Base-by-base conservation (phyloP, 2,888 invertebrate species). In the Nomada ruficornis region DNA sequence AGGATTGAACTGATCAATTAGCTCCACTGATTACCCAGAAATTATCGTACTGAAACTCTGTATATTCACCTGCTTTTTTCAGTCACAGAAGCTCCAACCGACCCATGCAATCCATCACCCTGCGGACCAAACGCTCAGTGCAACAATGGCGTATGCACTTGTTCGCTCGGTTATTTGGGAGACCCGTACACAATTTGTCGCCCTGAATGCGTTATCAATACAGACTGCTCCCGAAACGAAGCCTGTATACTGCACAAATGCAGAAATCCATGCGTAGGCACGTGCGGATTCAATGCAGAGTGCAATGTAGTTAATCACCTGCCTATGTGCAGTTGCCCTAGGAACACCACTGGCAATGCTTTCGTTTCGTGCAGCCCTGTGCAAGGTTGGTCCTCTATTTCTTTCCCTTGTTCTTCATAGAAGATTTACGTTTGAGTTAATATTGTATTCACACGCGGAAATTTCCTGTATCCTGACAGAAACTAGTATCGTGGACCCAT, bases 231-330 rank as follows among this genome's bases (percentile, higher is more conserved):
- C 0, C 92, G 93, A 0, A 90, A 93, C 78, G 90, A 90, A 80
- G 94, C 94, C 62, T 95, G 95, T 85, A 91, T 95, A 55, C 90
- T 92, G 54, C 93, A 94, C 78, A 94, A 94, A 83, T 95, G 95
- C 80, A 88, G 89, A 54, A 93, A 95, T 65, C 96, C 96, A n/a
- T 98, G 98, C 89, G 94, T 94, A 0, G 96, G 96, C 77, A 95
- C 96, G 0, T 98, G 98, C 92, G 98, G 97, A 15, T 93, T 95
- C 78, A 96, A 96, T 86, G 96, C 97, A 9, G 93, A 95, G 77
- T 97, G 97, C 92, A 95, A 96, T 85, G 96, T 97, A 9, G 95
- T 95, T 90, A 97, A 96, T 93, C 97, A 95, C 86, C 90, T 94
- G 42, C 94, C 95, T 3, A 93, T 94, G 86, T 95, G 95, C 82